Percentiles rank a stretch among this genome's conserved stretches.
Conservation (phyloP, 2,888 invertebrate species). For the Eupithecia subfuscata region DNA sequence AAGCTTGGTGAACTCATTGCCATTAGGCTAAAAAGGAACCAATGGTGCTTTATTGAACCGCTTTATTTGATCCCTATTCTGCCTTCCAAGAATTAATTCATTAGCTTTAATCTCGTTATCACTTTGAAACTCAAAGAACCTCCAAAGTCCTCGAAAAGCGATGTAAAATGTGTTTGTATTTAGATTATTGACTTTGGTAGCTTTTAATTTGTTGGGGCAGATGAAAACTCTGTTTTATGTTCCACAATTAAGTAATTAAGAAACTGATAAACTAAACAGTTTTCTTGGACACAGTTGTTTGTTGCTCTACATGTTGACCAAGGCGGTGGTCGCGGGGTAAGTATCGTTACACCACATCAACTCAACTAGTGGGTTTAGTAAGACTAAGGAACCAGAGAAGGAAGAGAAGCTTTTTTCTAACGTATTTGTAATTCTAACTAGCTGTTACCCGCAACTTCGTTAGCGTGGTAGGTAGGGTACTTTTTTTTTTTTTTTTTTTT, state of each 20-base stretch:
- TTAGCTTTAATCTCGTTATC: constrained; percentile 33
- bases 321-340: no score
- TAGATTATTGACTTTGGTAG: neutral
- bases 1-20: neutral
- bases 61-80: constrained; percentile 9
- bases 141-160: constrained; percentile 13
- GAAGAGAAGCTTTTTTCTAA: no score
- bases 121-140: constrained; percentile 35
- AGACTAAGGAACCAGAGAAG: no score
- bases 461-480: no score
- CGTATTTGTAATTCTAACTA: no score
- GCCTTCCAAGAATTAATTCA: constrained; percentile 26
- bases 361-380: no score
- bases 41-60: neutral
- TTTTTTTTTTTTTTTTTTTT: no score
- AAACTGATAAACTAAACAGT: no score
- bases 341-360: no score
- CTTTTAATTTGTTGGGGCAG: neutral
- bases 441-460: no score
- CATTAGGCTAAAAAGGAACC: neutral
- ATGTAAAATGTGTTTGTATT: neutral
- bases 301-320: no score
- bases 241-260: neutral
- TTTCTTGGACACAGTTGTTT: no score
- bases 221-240: neutral